Base-by-base conservation (phyloP, 1,140 invertebrate genomes). In the Asbolus verrucosus region DNA sequence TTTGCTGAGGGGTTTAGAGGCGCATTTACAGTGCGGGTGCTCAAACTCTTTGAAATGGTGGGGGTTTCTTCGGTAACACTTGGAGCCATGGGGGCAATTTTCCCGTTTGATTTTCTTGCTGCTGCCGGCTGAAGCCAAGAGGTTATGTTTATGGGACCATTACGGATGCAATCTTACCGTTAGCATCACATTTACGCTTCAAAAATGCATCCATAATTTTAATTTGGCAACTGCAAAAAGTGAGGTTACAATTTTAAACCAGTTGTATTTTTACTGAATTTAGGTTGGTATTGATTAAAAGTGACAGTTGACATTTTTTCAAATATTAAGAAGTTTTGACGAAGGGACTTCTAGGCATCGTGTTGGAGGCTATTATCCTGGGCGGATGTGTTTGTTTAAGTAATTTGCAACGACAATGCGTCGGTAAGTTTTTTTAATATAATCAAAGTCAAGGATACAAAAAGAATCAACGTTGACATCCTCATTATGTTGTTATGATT, bases 21-120 rank as follows among this genome's bases (percentile, higher is more conserved):
- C 18, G 14, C 38, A 80, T 78, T 84, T 85, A 93, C 91, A 86
- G 77, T 92, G 90, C 3, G 88, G 86, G 86, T 96, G 94, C 50
- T 85, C 85, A 82, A 88, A 94, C 79, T 95, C 89, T 39, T 84
- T 84, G 59, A 95, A 90, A 83, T 96, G 94, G 73, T 89, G 86
- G 3, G 91, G 90, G 86, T 94, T 95, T 73, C 89, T 87, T 70
- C 94, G 84, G 75, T 93, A 95, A 77, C 94, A 96, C 71, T 87
- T 87, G 18, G 86, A 85, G 1, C 86, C 89, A 78, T 91, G 92
- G 46, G 84, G 87, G 81, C 92, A 93, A 54, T 82, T 81, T 73
- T 79, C 83, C 3, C 11, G 61, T 6, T 63, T 63, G 13, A 19
- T 8, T 54, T 54, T 54, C 27, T 54, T 54, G 13, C 46, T 54